Percentiles rank a stretch among this genome's conserved stretches.
Conservation (phyloP, 1,140 invertebrate species). For the Oryzaephilus surinamensis region DNA sequence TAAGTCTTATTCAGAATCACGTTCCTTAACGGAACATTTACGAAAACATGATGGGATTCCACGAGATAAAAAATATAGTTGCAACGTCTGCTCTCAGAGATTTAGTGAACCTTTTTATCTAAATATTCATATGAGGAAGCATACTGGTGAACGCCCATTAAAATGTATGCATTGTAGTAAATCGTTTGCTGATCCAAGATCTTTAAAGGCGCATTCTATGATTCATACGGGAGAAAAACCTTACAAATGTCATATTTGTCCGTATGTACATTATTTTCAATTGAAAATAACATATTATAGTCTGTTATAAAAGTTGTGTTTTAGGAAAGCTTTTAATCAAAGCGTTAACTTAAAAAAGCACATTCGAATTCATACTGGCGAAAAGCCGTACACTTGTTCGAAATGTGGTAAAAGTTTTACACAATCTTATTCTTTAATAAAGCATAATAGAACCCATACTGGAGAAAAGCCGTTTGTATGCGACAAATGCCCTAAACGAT, state of each 20-base stretch:
- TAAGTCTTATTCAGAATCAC: constrained; percentile 29
- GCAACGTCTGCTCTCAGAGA: constrained; percentile 26
- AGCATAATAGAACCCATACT: too few relatives aligned
- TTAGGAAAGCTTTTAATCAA: constrained; percentile 16
- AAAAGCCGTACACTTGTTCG: constrained; percentile 59
- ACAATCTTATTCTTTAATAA: constrained; percentile 18
- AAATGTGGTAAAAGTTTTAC: constrained; percentile 49
- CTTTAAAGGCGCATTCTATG: constrained; percentile 43
- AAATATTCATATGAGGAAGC: constrained; percentile 36
- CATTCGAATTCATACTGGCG: constrained; percentile 36
- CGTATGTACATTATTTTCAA: constrained; percentile 28
- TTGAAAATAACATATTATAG: constrained; percentile 3
- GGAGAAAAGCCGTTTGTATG: too few relatives aligned
- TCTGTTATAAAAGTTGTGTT: constrained; percentile 5
- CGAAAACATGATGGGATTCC: constrained; percentile 24
- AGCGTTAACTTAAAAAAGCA: constrained; percentile 18
- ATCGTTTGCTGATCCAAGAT: constrained; percentile 42
- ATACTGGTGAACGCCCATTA: constrained; percentile 33
- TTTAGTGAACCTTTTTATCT: constrained; percentile 27
- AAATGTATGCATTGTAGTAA: constrained; percentile 43
- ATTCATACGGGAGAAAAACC: constrained; percentile 47
- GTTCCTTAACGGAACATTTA: constrained; percentile 27
- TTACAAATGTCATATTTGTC: constrained; percentile 47
- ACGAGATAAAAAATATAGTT: constrained; percentile 24
- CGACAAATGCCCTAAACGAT: constrained; percentile 1